phyloP scores from a whole-genome alignment of 2,888 invertebrate species.

The Mycalesis mineus region DNA sequence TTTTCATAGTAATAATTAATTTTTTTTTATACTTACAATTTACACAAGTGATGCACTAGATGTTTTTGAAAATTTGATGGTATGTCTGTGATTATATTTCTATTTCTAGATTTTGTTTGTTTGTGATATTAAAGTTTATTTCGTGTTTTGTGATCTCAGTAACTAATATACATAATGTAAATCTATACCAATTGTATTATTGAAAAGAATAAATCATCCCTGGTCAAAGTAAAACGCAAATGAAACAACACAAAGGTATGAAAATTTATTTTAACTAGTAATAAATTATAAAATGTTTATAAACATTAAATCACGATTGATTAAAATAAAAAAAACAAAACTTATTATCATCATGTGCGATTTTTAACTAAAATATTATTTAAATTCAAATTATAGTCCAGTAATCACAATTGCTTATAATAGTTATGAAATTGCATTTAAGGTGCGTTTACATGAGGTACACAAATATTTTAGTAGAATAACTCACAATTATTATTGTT shows the following conservation, averaged over 20 bases:
- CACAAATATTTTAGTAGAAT: background rate
- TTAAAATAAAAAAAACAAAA: conserved; percentile 26
- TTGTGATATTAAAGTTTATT: conserved; percentile 57
- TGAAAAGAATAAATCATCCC: conserved; percentile 1
- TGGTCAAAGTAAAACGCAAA: background rate
- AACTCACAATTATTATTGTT: too few species aligned
- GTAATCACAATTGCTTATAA: background rate
- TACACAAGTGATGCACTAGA: background rate
- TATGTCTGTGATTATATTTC: conserved; percentile 22
- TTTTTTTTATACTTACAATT: conserved; percentile 4
- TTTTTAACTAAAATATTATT: background rate
- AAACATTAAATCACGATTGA: conserved; percentile 44
- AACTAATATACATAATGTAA: conserved; percentile 61
- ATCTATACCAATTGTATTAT: conserved; percentile 33
- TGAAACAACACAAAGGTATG: conserved; percentile 30
- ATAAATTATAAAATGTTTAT: conserved; percentile 39
- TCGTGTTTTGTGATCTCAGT: conserved; percentile 72
- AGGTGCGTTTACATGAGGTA: background rate
- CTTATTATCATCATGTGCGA: conserved; percentile 19
- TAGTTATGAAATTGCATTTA: background rate
- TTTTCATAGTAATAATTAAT: background rate
- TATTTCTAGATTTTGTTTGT: conserved; percentile 19
- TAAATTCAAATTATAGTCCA: background rate
- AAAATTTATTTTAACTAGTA: conserved; percentile 44
- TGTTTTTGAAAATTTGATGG: conserved; percentile 9